Percentiles rank a stretch among this genome's conserved stretches.
Evolutionary conservation across 2,888 invertebrate species (phyloP).

Genomic region (Pantelozetes paolii): DNA sequence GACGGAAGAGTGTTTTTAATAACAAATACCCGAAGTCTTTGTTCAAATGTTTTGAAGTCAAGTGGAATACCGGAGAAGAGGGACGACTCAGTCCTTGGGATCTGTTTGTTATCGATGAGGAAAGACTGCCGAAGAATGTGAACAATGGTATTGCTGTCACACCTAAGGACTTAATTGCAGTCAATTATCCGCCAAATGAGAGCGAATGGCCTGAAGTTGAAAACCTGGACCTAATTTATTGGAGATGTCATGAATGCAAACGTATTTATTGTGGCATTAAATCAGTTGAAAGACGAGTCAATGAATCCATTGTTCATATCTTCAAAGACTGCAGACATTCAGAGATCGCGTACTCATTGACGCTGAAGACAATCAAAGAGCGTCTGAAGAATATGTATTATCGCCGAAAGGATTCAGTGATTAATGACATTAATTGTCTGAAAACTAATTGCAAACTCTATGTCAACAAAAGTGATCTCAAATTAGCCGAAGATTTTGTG

Average conservation of each 20-base stretch:
- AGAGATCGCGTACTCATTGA: neutral
- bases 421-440: neutral
- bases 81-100: conserved; percentile 16
- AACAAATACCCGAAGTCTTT: neutral
- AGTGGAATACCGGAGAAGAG: neutral
- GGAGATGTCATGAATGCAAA: neutral
- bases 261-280: neutral
- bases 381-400: conserved; percentile 17
- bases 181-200: neutral
- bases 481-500: neutral
- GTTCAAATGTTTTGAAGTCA: neutral
- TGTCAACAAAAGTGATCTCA: neutral
- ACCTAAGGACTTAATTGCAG: neutral
- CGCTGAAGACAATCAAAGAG: neutral
- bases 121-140: neutral
- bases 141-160: neutral
- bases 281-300: neutral
- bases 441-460: neutral
- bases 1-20: neutral
- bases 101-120: neutral
- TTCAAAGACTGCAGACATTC: neutral
- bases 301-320: neutral
- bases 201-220: conserved; percentile 17
- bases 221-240: neutral
- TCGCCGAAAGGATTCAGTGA: neutral